Evolutionary conservation across 2,113 vertebrate genomes (phyloP), one percentile per base, ranked within the genome.

Genomic region (Bubalus kerabau): DNA sequence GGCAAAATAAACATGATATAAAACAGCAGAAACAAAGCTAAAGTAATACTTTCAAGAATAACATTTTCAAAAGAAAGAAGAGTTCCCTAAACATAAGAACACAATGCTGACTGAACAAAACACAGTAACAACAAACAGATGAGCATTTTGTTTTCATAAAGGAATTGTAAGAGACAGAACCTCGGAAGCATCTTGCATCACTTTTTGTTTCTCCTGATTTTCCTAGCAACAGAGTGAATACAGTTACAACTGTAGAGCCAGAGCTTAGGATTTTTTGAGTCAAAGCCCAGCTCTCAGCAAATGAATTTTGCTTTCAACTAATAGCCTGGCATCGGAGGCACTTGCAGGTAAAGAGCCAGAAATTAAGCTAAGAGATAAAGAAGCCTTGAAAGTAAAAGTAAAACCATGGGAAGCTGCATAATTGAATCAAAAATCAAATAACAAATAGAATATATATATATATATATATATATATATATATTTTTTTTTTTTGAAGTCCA

Each of bases 281-380:
- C 57, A 76, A 97, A 98, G 84, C 64, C 76, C 81, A 95, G 78
- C 9, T 92, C 50, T 96, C 43, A 71, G 87, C 54, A 97, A 96
- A 95, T 15, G 90, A 96, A 80, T 96, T 91, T 94, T 95, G 13
- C 50, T 94, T 97, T 97, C 67, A 82, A 26, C 64, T 97, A 95
- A 96, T 86, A 91, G 83, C 54, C 60, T 97, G 81, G 87, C 56
- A 52, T 71, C 43, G 2, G 46, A 90, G n/a, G 8, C 43, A 82
- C 15, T 50, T 78, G 59, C 84, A 95, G 36, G 32, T 91, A 94
- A 87, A 95, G 50, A 82, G 50, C 50, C 19, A 54, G 30, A 54
- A 54, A 54, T 82, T n/a, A 54, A 82, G 50, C 80, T 24, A 54
- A 82, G 50, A 82, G 50, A 54, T 36, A 24, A 82, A 54, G 32